Percentiles rank a stretch among this genome's conserved stretches.
Evolutionary conservation across 2,113 vertebrate species (phyloP).

Genomic region (Sylvilagus bachmani): DNA sequence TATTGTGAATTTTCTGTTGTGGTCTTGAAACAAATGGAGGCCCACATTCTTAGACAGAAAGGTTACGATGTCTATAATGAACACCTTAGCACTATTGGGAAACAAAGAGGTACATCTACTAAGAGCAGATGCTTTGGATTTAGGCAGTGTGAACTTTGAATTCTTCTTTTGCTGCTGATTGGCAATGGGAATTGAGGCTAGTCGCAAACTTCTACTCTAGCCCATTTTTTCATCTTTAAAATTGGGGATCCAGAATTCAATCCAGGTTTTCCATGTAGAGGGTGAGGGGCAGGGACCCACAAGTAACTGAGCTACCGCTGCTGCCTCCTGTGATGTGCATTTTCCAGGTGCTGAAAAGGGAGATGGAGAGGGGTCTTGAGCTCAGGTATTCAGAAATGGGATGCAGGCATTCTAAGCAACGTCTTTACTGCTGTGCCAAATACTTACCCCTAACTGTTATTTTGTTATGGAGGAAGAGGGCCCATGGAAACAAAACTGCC

Average conservation of each 20-base stretch:
- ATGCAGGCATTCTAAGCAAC: too few species aligned
- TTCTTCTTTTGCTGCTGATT: neutral
- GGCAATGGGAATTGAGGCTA: neutral
- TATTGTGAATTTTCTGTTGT: slow-evolving; percentile 29
- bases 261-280: too few species aligned
- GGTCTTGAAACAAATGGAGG: neutral
- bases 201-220: neutral
- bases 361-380: too few species aligned
- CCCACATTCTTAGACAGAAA: neutral
- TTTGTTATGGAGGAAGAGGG: neutral
- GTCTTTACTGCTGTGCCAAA: too few species aligned
- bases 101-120: neutral
- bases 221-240: neutral
- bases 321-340: too few species aligned
- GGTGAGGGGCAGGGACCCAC: too few species aligned
- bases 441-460: too few species aligned
- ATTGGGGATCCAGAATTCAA: neutral
- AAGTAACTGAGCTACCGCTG: too few species aligned
- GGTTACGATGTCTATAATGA: neutral
- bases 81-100: neutral
- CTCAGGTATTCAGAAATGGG: too few species aligned
- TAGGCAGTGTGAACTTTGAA: neutral
- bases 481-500: neutral
- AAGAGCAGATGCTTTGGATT: neutral
- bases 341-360: too few species aligned